Base-by-base conservation (phyloP, 2,888 invertebrate genomes). In the Nematopogon swammerdamellus region DNA sequence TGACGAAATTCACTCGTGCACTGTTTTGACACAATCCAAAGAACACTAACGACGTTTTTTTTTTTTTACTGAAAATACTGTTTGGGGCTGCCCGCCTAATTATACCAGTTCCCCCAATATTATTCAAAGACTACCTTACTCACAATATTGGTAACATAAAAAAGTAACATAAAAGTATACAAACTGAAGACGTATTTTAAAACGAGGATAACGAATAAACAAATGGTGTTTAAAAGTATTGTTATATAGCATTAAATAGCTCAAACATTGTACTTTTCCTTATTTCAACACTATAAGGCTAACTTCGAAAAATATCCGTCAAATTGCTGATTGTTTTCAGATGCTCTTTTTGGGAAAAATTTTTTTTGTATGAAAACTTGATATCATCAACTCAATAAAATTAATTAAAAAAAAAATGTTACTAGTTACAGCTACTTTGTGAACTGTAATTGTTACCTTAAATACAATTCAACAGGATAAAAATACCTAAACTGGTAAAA, bases 401-500 rank as follows among this genome's bases (percentile, higher is more conserved):
- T 43, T 43, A 4, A 43, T 18, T 3, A 43, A 43, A 43, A 43
- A 43, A 25, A 25, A 25, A 43, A 43, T 43, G 44, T 4, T 11
- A 43, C 44, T 43, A 43, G 44, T 43, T 43, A 43, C 44, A 43
- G 44, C 18, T 43, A 6, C 44, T 43, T 43, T 43, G 44, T 43
- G 4, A 43, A 17, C 44, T 43, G 44, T 43, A 43, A 25, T 43
- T 43, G 11, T 43, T 43, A 43, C 44, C 44, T 43, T 43, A 6
- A 43, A 6, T 43, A 43, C 44, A 43, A 43, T 43, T 6, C 44
- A 6, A 43, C 44, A 43, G 44, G 44, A 43, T 43, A 43, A 43
- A 43, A 43, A 43, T 43, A 43, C 44, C 44, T 43, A 43, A 43
- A 43, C 44, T 43, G 44, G 44, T 43, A 43, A 43, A 43, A 43